Base-by-base conservation (phyloP, 2,888 invertebrate species). In the Chrysolina oricalcia region DNA sequence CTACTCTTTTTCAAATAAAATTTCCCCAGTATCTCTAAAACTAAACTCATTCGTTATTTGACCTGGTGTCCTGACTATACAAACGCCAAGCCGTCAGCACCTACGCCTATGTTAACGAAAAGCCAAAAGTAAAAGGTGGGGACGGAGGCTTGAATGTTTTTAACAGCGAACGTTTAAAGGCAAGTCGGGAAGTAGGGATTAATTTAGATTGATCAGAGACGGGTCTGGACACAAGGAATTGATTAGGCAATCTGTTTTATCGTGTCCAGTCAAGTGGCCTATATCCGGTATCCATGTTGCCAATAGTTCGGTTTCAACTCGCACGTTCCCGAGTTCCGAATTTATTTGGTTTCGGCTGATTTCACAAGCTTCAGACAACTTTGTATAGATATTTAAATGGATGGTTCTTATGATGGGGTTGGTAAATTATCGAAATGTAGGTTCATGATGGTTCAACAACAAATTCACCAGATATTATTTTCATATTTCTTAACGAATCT, bases 201-300 rank as follows among this genome's bases (percentile, higher is more conserved):
- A 89, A 89, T 89, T 89, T 89, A 89, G 89, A 89, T 89, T 89
- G 89, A 89, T 89, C 89, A 88, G 88, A 88, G 86, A 86, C 88
- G 87, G 87, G 85, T 85, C 75, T 86, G 88, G 88, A 89, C 89
- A 88, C 88, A 88, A 88, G 88, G 89, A 89, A 89, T 89, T 89
- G 89, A 89, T 89, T 89, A 89, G 89, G 89, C 89, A 89, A 89
- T 89, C 88, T 89, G 89, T 89, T 89, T 88, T 88, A 88, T 87
- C 87, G 88, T 88, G 89, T 89, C 89, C 89, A 87, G 85, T 88
- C 89, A 88, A 88, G 88, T 88, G 87, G 87, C 84, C 87, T 82
- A 83, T 86, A 88, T 87, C 86, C 87, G 86, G 87, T 85, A 85
- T 67, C 76, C 50, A 67, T 62, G 76, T 76, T 76, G 76, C 76